Conservation (phyloP, 1,140 invertebrate species). For the Nylanderia fulva region DNA sequence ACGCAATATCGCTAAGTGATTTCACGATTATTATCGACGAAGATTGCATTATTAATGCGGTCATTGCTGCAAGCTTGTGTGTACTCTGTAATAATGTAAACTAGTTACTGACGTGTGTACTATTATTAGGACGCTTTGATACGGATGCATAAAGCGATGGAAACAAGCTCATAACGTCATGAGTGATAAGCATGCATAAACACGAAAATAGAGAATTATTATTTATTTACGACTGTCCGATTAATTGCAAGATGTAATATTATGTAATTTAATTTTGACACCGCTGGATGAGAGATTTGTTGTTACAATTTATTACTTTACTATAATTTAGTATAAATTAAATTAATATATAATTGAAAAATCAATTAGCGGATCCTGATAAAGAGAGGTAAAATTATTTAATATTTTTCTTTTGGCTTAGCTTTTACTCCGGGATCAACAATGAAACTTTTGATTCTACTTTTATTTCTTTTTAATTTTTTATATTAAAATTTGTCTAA, state of each 20-base stretch:
- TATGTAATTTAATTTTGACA: not conserved
- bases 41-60: slow-evolving; percentile 72
- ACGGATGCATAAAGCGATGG: slow-evolving; percentile 29
- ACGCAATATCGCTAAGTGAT: slow-evolving; percentile 63
- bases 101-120: slow-evolving; percentile 69
- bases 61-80: slow-evolving; percentile 57
- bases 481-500: no score
- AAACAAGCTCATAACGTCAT: slow-evolving; percentile 21
- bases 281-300: not conserved
- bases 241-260: slow-evolving; percentile 17
- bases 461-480: no score
- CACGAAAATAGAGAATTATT: slow-evolving; percentile 9
- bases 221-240: slow-evolving; percentile 14
- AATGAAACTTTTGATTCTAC: no score
- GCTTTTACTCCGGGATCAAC: no score
- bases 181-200: slow-evolving; percentile 5
- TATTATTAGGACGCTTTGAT: slow-evolving; percentile 70
- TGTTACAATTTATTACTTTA: no score
- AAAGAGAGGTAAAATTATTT: no score
- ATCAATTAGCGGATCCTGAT: no score
- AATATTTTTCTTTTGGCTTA: no score
- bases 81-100: slow-evolving; percentile 53
- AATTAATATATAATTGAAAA: no score
- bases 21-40: slow-evolving; percentile 70
- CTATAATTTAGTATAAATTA: not conserved